Base-by-base conservation (phyloP, 2,888 invertebrate genomes). In the Diogma glabrata region DNA sequence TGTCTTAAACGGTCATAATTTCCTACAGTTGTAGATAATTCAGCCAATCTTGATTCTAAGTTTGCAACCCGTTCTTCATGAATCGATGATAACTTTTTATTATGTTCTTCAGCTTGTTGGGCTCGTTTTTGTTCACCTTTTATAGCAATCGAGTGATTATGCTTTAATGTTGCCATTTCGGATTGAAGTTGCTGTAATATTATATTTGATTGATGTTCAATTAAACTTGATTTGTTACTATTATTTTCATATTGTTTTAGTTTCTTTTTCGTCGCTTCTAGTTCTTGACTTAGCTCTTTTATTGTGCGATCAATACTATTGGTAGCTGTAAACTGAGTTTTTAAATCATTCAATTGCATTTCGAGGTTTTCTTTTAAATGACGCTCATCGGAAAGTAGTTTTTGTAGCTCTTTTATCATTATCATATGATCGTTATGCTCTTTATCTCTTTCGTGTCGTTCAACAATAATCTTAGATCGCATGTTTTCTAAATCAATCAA, bases 351-450 rank as follows among this genome's bases (percentile, higher is more conserved):
- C 3, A 77, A 55, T 59, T 80, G 78, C 58, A 70, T 70, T 65
- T 90, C 87, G 5, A 87, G 69, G 54, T 81, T 79, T 62, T 89
- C 88, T 62, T 83, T 84, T 0, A 75, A 73, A 56, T 78, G 79
- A 22, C 87, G 76, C 63, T 91, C 91, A 53, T 81, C 79, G 17
- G 81, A 78, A 49, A 89, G 70, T 51, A 87, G 75, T 60, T 82
- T 75, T 62, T 92, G 88, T 8, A 91, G 66, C 64, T 91, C 90
- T 58, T 87, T 81, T 59, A 89, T 73, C 80, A 86, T 84, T 17
- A 83, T 75, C 54, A 81, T 76, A 68, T 88, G 81, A 64, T 89
- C 84, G 51, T 78, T 79, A 53, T 84, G 81, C 64, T 90, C 88
- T 59, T 82, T 83, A 64, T 91, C 89, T 51, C 87, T 73, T 60